These are phyloP conservation scores for Mormyrus hasselquistii DNA, from an alignment of 2,797 vertebrate genomes.

Conservation along the genomic window DNA sequence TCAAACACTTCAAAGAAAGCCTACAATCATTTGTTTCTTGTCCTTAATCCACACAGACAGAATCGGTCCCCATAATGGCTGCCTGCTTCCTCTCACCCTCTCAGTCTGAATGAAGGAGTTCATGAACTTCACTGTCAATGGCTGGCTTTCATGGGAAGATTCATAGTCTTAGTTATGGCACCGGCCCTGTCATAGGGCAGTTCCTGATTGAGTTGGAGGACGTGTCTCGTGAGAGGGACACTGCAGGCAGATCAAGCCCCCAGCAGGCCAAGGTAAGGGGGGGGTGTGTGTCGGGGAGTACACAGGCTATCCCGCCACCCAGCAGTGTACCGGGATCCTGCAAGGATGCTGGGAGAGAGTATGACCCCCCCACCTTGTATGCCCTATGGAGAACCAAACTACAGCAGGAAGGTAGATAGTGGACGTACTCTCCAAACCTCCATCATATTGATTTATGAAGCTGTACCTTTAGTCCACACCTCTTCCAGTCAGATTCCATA, in stretches of 20 bases:
- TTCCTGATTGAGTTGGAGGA: not conserved
- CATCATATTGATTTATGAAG: slow-evolving; percentile 39
- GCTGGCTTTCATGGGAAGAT: not conserved
- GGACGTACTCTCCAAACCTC: not conserved
- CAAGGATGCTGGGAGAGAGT: not conserved
- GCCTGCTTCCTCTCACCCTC: not conserved
- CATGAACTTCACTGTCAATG: not conserved
- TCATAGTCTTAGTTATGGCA: not conserved
- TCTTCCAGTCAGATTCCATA: slow-evolving; percentile 75
- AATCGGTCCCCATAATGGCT: not conserved
- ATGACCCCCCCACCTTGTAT: not conserved
- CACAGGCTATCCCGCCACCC: not conserved
- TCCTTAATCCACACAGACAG: not conserved
- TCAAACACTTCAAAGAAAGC: not conserved
- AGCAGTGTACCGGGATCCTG: not conserved
- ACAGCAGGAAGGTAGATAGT: not conserved
- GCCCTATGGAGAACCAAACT: not conserved
- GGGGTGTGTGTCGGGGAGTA: not conserved
- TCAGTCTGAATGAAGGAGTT: not conserved
- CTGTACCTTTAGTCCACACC: slow-evolving; percentile 55
- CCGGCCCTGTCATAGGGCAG: slow-evolving; percentile 26
- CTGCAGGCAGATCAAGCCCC: slow-evolving; percentile 27
- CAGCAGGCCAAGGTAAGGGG: slow-evolving; percentile 21
- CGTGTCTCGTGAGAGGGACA: slow-evolving; percentile 16
- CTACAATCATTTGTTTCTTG: not conserved